These are phyloP conservation scores for Pseudorasbora parva DNA, from an alignment of 2,113 vertebrate species.

Conservation along the genomic window DNA sequence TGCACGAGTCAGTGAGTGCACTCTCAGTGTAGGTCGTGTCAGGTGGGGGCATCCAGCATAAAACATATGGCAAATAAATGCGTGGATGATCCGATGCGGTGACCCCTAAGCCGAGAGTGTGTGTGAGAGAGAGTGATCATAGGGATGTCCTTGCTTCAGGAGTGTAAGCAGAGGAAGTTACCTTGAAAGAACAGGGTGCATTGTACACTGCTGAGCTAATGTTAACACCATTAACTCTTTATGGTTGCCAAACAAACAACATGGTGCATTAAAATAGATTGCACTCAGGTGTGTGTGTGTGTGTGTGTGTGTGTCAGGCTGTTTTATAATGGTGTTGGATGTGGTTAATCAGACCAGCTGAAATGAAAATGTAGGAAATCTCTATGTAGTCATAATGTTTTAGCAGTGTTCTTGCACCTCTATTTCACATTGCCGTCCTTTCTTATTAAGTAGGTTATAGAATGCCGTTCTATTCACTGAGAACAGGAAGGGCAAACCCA, in stretches of 20 bases:
- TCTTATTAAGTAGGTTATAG: background rate
- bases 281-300: too few relatives aligned
- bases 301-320: too few relatives aligned
- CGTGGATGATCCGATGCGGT: background rate
- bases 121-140: background rate
- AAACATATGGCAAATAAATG: background rate
- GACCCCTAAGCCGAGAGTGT: background rate
- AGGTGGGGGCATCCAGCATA: background rate
- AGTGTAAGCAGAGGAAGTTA: slow-evolving; percentile 4
- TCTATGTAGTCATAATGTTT: background rate
- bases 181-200: background rate
- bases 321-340: too few relatives aligned
- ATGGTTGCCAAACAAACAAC: background rate
- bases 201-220: background rate
- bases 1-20: background rate
- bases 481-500: slow-evolving; percentile 40
- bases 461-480: slow-evolving; percentile 6
- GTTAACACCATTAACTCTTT: background rate
- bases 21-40: background rate
- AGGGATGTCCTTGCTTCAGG: background rate
- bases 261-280: background rate
- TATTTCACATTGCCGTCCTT: slow-evolving; percentile 3
- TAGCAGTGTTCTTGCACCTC: background rate
- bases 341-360: background rate
- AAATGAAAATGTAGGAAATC: background rate